Conservation (phyloP, 2,888 invertebrate genomes). For the Parnassius smintheus region DNA sequence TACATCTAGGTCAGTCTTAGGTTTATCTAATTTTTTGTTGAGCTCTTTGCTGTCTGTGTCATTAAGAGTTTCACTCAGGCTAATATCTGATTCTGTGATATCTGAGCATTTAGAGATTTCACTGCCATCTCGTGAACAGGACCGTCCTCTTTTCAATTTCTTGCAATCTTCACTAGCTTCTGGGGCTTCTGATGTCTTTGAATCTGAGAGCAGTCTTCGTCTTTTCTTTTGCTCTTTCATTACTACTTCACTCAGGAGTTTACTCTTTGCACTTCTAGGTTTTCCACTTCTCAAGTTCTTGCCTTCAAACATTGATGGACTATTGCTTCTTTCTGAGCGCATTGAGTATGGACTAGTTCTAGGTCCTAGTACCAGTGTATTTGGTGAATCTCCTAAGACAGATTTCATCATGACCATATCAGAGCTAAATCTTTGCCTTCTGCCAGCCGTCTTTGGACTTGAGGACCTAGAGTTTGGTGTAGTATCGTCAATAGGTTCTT, state of each 20-base stretch:
- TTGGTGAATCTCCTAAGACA: slow-evolving; percentile 64
- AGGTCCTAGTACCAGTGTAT: slow-evolving; percentile 61
- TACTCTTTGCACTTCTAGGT: slow-evolving; percentile 81
- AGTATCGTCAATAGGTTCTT: slow-evolving; percentile 67
- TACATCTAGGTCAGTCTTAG: slow-evolving; percentile 80
- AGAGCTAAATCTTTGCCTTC: slow-evolving; percentile 67
- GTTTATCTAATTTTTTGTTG: slow-evolving; percentile 78
- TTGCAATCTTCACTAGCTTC: slow-evolving; percentile 67
- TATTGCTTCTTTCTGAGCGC: slow-evolving; percentile 80
- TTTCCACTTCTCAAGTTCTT: slow-evolving; percentile 85
- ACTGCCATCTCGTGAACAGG: slow-evolving; percentile 79
- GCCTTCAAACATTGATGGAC: slow-evolving; percentile 71
- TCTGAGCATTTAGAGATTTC: slow-evolving; percentile 83
- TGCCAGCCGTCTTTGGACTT: slow-evolving; percentile 70
- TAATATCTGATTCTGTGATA: slow-evolving; percentile 82
- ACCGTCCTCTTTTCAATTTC: slow-evolving; percentile 71
- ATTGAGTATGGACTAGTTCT: slow-evolving; percentile 82
- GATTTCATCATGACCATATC: slow-evolving; percentile 76
- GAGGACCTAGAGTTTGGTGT: slow-evolving; percentile 70
- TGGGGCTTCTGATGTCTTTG: slow-evolving; percentile 62
- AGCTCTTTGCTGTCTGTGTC: slow-evolving; percentile 70
- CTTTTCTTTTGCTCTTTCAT: slow-evolving; percentile 79
- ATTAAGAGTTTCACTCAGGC: slow-evolving; percentile 79
- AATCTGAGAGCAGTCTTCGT: slow-evolving; percentile 78
- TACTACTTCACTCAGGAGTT: slow-evolving; percentile 80